These are phyloP conservation scores for Dicentrarchus labrax DNA, from an alignment of 2,113 vertebrate genomes.

Conservation along the genomic window DNA sequence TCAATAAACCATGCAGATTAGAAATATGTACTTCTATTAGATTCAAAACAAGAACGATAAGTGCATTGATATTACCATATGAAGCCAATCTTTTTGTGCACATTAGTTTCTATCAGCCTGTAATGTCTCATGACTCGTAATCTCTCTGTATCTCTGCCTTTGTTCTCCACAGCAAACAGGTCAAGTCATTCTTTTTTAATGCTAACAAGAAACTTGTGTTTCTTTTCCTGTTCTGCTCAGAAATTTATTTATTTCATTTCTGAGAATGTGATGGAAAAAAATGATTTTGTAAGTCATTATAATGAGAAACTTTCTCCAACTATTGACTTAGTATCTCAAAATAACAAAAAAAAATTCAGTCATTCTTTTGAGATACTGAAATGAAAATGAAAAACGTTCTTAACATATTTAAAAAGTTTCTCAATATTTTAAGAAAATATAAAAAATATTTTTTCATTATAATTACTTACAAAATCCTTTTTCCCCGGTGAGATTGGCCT, in stretches of 20 bases:
- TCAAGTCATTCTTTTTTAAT: not conserved
- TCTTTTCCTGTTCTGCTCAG: not conserved
- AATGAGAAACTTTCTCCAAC: no score
- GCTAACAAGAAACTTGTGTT: not conserved
- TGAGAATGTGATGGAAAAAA: no score
- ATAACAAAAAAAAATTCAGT: no score
- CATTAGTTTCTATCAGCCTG: slow-evolving; percentile 18
- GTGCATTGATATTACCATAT: not conserved
- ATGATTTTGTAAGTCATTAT: no score
- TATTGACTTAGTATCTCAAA: no score
- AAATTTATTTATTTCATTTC: not conserved
- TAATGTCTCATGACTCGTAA: slow-evolving; percentile 37
- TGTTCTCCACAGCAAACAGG: slow-evolving; percentile 16
- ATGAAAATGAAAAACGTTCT: no score
- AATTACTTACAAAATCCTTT: no score
- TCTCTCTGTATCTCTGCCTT: not conserved
- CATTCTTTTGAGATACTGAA: no score
- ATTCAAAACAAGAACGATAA: slow-evolving; percentile 18
- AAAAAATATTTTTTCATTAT: no score
- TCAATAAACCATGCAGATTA: slow-evolving; percentile 18
- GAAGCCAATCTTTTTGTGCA: slow-evolving; percentile 5
- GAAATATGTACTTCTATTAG: slow-evolving; percentile 32
- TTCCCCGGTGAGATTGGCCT: no score
- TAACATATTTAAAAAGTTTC: no score
- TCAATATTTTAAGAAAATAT: no score